Evolutionary conservation across 2,797 vertebrate genomes (phyloP).

Genomic region (Anabas testudineus): DNA sequence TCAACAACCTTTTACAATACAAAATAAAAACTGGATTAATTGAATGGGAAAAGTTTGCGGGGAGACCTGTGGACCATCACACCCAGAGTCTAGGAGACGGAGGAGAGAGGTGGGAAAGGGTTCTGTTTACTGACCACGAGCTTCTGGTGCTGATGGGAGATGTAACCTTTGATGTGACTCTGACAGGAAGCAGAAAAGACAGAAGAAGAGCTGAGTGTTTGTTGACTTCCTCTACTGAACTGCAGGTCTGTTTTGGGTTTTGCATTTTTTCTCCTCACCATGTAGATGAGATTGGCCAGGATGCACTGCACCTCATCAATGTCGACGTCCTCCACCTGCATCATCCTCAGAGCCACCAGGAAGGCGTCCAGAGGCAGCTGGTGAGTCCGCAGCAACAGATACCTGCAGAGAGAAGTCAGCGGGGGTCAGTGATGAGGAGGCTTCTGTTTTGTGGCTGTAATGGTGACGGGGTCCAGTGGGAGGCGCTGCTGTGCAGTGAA

Average conservation of each 20-base stretch:
- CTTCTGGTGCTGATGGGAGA: slow-evolving; percentile 99
- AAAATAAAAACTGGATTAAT: slow-evolving; percentile 6
- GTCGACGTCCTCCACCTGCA: slow-evolving; percentile 95
- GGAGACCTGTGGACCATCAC: background rate
- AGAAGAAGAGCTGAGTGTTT: background rate
- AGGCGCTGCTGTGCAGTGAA: too few species aligned
- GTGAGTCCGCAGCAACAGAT: slow-evolving; percentile 92
- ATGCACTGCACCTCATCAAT: slow-evolving; percentile 97
- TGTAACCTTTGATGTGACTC: slow-evolving; percentile 99
- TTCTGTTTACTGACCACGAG: slow-evolving; percentile 99
- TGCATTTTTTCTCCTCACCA: slow-evolving; percentile 85
- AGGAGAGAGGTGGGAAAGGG: slow-evolving; percentile 93
- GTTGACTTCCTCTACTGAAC: background rate
- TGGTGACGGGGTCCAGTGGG: too few species aligned
- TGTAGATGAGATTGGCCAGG: slow-evolving; percentile 96
- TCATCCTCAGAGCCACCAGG: slow-evolving; percentile 92
- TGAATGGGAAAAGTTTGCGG: background rate
- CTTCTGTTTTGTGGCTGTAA: background rate
- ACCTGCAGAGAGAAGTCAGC: slow-evolving; percentile 77
- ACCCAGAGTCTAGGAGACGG: slow-evolving; percentile 80
- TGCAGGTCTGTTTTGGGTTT: background rate
- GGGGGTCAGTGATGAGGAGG: background rate
- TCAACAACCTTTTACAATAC: slow-evolving; percentile 39
- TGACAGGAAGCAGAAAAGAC: slow-evolving; percentile 66
- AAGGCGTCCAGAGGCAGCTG: slow-evolving; percentile 96